Evolutionary conservation across 1,140 invertebrate genomes (phyloP).

Genomic region (Leptinotarsa defecta): DNA sequence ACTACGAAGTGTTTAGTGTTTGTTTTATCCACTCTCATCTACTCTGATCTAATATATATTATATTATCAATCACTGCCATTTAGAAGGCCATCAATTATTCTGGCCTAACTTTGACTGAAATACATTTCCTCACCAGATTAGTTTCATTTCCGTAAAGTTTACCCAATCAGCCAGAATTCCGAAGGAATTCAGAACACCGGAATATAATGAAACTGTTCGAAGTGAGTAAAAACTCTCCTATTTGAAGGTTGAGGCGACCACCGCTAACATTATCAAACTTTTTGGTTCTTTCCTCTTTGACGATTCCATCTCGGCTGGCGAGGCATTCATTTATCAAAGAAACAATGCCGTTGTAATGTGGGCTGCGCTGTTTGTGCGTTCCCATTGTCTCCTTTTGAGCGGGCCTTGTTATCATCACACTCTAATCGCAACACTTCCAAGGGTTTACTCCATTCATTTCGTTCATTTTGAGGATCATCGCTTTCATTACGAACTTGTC

Average conservation of each 20-base stretch:
- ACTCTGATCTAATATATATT: too few species aligned
- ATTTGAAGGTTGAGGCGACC: slow-evolving; percentile 28
- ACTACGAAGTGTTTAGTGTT: too few species aligned
- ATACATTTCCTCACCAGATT: too few species aligned
- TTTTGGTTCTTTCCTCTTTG: slow-evolving; percentile 40
- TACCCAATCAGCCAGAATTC: background rate
- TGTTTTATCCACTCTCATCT: too few species aligned
- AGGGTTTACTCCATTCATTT: slow-evolving; percentile 33
- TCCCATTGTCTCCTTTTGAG: slow-evolving; percentile 36
- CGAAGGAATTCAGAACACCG: slow-evolving; percentile 6
- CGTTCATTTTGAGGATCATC: slow-evolving; percentile 1
- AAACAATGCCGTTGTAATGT: slow-evolving; percentile 43
- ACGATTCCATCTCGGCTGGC: slow-evolving; percentile 41
- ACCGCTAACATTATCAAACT: slow-evolving; percentile 33
- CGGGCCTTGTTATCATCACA: slow-evolving; percentile 39
- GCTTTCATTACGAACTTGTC: slow-evolving; percentile 10
- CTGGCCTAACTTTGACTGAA: too few species aligned
- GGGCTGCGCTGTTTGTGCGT: slow-evolving; percentile 39
- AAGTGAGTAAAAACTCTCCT: slow-evolving; percentile 13
- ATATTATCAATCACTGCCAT: too few species aligned
- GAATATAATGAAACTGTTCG: slow-evolving; percentile 18
- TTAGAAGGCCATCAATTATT: too few species aligned
- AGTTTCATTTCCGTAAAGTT: too few species aligned
- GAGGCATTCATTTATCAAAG: slow-evolving; percentile 45
- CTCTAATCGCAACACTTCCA: slow-evolving; percentile 30